phyloP scores from a whole-genome alignment of 2,113 vertebrate genomes.

The Oncorhynchus nerka region DNA sequence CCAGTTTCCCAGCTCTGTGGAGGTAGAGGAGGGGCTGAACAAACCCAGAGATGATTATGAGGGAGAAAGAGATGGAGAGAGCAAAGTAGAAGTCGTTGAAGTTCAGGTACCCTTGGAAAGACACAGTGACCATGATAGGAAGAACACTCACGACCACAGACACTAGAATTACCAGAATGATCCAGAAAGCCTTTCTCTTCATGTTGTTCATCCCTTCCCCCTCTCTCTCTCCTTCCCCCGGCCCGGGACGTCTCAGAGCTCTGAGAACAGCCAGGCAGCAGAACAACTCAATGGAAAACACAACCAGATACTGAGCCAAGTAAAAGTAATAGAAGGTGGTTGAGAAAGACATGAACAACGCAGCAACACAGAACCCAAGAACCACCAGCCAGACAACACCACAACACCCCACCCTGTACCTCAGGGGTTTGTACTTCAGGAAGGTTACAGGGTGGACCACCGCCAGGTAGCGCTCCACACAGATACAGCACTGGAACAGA shows the following conservation, averaged over 20 bases:
- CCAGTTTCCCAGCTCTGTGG: neutral
- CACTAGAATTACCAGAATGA: neutral
- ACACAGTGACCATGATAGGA: neutral
- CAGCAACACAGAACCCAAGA: neutral
- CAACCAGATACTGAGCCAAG: too few species aligned
- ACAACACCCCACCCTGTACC: neutral
- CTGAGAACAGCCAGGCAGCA: conserved; percentile 7
- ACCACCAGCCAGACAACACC: neutral
- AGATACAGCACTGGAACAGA: conserved; percentile 11
- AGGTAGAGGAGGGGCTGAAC: conserved; percentile 3
- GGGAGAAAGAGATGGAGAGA: neutral
- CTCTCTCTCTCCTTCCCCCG: neutral
- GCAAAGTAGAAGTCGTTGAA: too few species aligned
- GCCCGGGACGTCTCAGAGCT: neutral
- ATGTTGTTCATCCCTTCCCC: neutral
- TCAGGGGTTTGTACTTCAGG: conserved; percentile 6
- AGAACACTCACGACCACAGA: neutral
- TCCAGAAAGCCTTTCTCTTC: conserved; percentile 1
- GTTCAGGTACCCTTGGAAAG: too few species aligned
- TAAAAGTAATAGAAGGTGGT: too few species aligned
- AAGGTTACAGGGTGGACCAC: conserved; percentile 18
- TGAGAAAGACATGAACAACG: too few species aligned
- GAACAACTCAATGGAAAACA: neutral
- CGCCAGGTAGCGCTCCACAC: conserved; percentile 22
- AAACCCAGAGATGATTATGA: neutral